phyloP scores from a whole-genome alignment of 2,113 vertebrate species.

The Sigmodon hispidus region DNA sequence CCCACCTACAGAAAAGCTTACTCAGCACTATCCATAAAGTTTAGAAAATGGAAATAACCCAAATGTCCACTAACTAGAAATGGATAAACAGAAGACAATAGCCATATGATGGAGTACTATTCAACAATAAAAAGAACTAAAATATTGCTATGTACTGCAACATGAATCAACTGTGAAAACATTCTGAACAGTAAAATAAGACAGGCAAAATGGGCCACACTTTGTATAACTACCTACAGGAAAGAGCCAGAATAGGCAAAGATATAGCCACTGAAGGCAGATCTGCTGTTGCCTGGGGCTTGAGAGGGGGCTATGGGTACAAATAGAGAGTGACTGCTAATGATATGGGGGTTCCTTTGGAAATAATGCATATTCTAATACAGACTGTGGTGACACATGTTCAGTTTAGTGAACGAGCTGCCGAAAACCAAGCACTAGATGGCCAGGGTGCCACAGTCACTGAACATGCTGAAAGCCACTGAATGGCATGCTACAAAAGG shows the following conservation, averaged over 20 bases:
- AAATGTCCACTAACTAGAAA: not conserved
- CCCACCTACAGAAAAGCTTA: not conserved
- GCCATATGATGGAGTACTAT: not conserved
- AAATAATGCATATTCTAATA: not conserved
- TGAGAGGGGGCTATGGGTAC: not conserved
- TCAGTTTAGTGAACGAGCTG: not conserved
- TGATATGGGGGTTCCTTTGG: not conserved
- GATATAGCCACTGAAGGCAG: not conserved
- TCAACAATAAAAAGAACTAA: constrained; percentile 8
- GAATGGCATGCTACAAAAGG: not conserved
- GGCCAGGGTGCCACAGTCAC: no score
- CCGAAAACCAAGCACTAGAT: not conserved
- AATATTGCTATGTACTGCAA: not conserved
- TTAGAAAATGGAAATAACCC: not conserved
- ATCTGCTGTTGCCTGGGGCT: not conserved
- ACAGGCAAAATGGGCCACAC: not conserved
- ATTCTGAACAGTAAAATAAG: not conserved
- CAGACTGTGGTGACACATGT: not conserved
- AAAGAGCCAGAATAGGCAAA: not conserved
- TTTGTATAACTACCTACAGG: not conserved
- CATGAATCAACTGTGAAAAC: not conserved
- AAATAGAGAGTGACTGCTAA: not conserved
- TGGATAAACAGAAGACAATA: not conserved
- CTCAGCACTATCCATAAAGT: not conserved
- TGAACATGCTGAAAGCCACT: not conserved